Base-by-base conservation (phyloP, 2,797 vertebrate species). In the Poeciliopsis presidionis region DNA sequence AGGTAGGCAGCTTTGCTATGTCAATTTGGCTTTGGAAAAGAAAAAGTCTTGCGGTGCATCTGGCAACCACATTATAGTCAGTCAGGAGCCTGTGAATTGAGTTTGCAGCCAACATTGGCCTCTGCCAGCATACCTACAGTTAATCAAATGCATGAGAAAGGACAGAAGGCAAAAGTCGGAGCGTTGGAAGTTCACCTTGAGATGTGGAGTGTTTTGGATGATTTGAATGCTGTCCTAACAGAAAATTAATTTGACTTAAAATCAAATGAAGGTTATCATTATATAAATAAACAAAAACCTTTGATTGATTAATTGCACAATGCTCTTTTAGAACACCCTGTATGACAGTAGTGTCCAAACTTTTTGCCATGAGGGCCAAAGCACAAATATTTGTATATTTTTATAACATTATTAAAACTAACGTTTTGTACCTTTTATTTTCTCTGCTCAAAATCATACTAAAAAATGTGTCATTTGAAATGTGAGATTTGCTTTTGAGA, bases 11-110 rank as follows among this genome's bases (percentile, higher is more conserved):
- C 82, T 74, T 47, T 72, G 77, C 84, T 86, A 75, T 65, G 83
- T 78, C 70, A 57, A 70, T 76, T 81, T 84, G 67, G 79, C 71
- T 72, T 72, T 72, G 69, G 87, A 83, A 81, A 85, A 81, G 77
- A 74, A 79, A 89, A 7, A n/a, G 47, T 63, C 53, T 73, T 72
- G 72, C 28, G 22, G 80, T 11, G 9, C 94, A 92, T 91, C 86
- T 95, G 94, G 93, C 79, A 72, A 77, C 83, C 92, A 93, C 86
- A 93, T 91, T 86, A 86, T 63, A 75, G 83, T 70, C 73, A 73
- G 75, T 73, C 72, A 74, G 82, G 73, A 81, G 75, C 63, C 63
- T 81, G 74, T 75, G 83, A 79, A 81, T 79, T 81, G 77, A 84
- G 82, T 77, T 12, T 13, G 78, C 72, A 76, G 84, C 84, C 74